Conservation (phyloP, 64 coral and sea anemone genomes). For the Stichodactyla helianthus region DNA sequence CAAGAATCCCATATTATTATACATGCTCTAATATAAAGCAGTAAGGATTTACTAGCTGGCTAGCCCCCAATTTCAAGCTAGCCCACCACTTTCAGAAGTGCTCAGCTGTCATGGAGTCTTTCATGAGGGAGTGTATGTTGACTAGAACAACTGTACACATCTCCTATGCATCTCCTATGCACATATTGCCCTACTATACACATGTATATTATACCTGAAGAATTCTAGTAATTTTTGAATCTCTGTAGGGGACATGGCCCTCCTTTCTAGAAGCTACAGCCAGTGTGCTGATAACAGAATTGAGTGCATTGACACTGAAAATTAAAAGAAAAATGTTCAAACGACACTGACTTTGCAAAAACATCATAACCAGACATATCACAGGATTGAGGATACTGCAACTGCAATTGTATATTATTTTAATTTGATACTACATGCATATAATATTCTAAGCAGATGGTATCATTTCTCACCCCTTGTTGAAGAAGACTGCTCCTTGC, state of each 20-base stretch:
- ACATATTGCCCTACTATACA: too few species aligned
- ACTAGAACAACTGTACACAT: too few species aligned
- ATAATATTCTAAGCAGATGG: too few species aligned
- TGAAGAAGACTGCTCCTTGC: slow-evolving; percentile 30
- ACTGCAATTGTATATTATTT: background rate
- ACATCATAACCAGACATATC: background rate
- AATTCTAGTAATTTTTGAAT: slow-evolving; percentile 92
- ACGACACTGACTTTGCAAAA: background rate
- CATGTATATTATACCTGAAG: slow-evolving; percentile 49
- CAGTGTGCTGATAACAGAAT: slow-evolving; percentile 58
- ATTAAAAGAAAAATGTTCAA: background rate
- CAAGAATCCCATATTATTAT: too few species aligned
- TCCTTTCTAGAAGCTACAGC: slow-evolving; percentile 66
- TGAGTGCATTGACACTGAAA: slow-evolving; percentile 69
- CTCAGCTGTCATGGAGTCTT: too few species aligned
- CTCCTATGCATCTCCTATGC: too few species aligned
- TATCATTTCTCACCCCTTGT: slow-evolving; percentile 2
- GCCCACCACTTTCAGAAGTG: too few species aligned
- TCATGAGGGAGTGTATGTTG: too few species aligned
- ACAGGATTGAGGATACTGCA: background rate
- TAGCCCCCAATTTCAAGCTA: too few species aligned
- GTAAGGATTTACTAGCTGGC: too few species aligned
- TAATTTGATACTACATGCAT: too few species aligned
- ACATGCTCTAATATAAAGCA: too few species aligned
- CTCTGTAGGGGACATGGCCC: slow-evolving; percentile 78